Evolutionary conservation across 2,888 invertebrate genomes (phyloP), one percentile per base, ranked within the genome.

Genomic region (Cheilosia urbana): DNA sequence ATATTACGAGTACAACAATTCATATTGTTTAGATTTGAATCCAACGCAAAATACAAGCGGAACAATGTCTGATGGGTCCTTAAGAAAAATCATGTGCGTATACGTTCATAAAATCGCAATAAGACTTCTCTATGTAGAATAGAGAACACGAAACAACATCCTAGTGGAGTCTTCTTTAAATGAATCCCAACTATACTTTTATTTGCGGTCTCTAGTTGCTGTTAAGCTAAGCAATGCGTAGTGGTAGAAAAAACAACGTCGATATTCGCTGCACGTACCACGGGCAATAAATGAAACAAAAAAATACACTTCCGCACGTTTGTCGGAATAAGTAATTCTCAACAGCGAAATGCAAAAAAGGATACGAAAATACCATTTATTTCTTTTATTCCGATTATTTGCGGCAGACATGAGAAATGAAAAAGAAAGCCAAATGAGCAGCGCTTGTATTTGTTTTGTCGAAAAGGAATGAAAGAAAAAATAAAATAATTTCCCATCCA

Each of bases 271-370:
- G 84, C 84, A 85, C 84, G 84, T 85, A 71, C 45, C 40, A 80
- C 49, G 55, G 42, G 76, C 73, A 71, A 85, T 85, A 85, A 85
- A 80, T 80, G 84, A 76, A 75, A 79, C 72, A 72, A 78, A 72
- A 72, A 76, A 68, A 69, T 55, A 71, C 75, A 58, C 53, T 85
- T 85, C 75, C 76, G 76, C 84, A 85, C 84, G 84, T 80, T 76
- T 85, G 84, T 85, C 65, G 80, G 80, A 80, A 85, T 80, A 85
- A 85, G 72, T 85, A 85, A 85, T 85, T 85, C 71, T 53, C 66
- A 51, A 37, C 65, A 60, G 45, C 57, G 51, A 24, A 79, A 47
- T 57, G 78, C 72, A 72, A 73, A 79, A 79, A 69, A 69, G 69
- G 45, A 53, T n/a, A 76, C 47, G 17, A 51, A 63, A 57, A 71